A percentile compares a stretch with the other conserved stretches of the same genome.
Evolutionary conservation across 2,113 vertebrate species (phyloP).

Genomic region (Psittacula cyanocephala): DNA sequence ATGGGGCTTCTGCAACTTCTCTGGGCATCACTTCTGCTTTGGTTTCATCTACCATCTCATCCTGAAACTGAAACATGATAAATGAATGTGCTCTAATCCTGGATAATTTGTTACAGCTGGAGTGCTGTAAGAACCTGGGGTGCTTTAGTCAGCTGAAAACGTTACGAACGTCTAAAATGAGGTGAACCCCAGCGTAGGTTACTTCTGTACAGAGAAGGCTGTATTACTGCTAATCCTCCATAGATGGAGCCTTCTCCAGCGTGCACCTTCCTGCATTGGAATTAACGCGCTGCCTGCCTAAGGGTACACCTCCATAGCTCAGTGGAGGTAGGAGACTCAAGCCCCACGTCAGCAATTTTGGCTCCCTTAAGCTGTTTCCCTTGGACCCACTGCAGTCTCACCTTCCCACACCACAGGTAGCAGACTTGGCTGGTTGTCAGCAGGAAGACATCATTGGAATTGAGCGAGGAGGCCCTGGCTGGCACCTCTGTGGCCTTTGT

Average conservation of each 20-base stretch:
- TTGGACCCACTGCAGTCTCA: neutral
- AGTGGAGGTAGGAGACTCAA: neutral
- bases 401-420: constrained; percentile 93
- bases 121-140: neutral
- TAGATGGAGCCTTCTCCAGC: neutral
- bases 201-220: neutral
- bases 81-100: neutral
- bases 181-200: neutral
- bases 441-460: constrained; percentile 87
- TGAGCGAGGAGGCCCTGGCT: constrained; percentile 83
- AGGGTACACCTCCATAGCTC: neutral
- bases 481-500: constrained; percentile 86
- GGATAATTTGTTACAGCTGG: neutral
- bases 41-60: neutral
- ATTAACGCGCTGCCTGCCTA: neutral
- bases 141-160: neutral
- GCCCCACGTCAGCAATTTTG: accelerated
- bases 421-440: constrained; percentile 74
- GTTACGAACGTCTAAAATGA: neutral
- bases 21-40: neutral
- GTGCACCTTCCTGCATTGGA: neutral
- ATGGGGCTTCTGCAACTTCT: neutral
- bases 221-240: neutral
- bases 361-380: neutral
- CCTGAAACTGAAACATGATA: neutral